Base-by-base conservation (phyloP, 2,888 invertebrate genomes). In the Dascillus cervinus region DNA sequence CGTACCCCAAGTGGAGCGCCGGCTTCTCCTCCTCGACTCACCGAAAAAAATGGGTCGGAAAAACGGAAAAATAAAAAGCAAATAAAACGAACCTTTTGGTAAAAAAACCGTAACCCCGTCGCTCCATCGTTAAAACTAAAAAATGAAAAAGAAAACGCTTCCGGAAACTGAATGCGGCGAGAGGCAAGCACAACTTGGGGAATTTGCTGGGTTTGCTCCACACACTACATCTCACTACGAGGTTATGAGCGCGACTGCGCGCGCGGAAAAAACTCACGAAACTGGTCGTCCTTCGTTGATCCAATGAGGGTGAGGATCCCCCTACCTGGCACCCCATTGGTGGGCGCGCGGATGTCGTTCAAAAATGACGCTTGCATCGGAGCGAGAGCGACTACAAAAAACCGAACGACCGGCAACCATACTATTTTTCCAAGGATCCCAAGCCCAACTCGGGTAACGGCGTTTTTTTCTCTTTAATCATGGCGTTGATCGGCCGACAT, bases 21-120 rank as follows among this genome's bases (percentile, higher is more conserved):
- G n/a, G n/a, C n/a, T n/a, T n/a, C n/a, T n/a, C n/a, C n/a, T n/a
- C n/a, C n/a, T n/a, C n/a, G n/a, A n/a, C n/a, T n/a, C n/a, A n/a
- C n/a, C n/a, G n/a, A n/a, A n/a, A n/a, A n/a, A n/a, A n/a, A n/a
- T n/a, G n/a, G n/a, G 10, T 9, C 11, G 26, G 4, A 34, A 24
- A 54, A 58, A 66, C 66, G 64, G 69, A 67, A 66, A 67, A 67
- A 69, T 46, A 65, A 68, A 67, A 59, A 65, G 67, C 66, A 69
- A 68, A 55, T 53, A 59, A 64, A 72, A 75, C 78, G 77, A 78
- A 81, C 80, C 80, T 81, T 79, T 80, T 80, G 66, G 79, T 79
- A 77, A 76, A 79, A 75, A 80, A 80, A 74, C 78, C 79, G 74
- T 75, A 78, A 74, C 77, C 76, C 73, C 79, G 76, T 73, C 79